A percentile compares a stretch with the other conserved stretches of the same genome.
These are phyloP conservation scores for Rachycentron canadum DNA, from an alignment of 2,797 vertebrate species.

Conservation along the genomic window DNA sequence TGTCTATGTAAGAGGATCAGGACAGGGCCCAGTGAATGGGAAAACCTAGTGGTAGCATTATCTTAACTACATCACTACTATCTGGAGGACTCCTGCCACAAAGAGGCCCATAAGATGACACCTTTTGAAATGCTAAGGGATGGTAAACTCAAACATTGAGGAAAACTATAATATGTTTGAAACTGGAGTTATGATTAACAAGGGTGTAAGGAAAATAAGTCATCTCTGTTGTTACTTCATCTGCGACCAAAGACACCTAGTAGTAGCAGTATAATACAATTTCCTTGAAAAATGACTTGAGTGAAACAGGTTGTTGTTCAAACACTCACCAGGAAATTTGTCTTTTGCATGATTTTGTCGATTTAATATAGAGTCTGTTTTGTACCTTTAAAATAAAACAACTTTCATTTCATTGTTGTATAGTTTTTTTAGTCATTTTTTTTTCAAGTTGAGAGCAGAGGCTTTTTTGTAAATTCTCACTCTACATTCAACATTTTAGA, in stretches of 20 bases:
- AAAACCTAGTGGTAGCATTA: constrained; percentile 41
- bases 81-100: constrained; percentile 41
- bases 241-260: constrained; percentile 46
- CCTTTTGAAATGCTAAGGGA: constrained; percentile 44
- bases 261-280: constrained; percentile 35
- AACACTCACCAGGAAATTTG: constrained; percentile 6
- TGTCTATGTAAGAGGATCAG: constrained; percentile 51
- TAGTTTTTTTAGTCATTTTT: not conserved
- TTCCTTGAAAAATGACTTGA: constrained; percentile 57
- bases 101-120: constrained; percentile 55
- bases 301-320: constrained; percentile 10
- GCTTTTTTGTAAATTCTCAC: not conserved
- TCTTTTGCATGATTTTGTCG: constrained; percentile 6
- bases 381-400: not conserved
- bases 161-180: constrained; percentile 24
- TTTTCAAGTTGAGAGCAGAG: not conserved
- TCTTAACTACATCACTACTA: constrained; percentile 44
- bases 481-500: not conserved
- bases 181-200: constrained; percentile 59
- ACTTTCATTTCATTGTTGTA: not conserved
- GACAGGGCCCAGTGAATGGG: constrained; percentile 18
- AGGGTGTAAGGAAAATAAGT: constrained; percentile 45
- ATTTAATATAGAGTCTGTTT: constrained; percentile 4
- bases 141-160: constrained; percentile 35
- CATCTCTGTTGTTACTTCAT: constrained; percentile 52